Conservation (phyloP, 2,113 vertebrate species). For the Catharus minimus region DNA sequence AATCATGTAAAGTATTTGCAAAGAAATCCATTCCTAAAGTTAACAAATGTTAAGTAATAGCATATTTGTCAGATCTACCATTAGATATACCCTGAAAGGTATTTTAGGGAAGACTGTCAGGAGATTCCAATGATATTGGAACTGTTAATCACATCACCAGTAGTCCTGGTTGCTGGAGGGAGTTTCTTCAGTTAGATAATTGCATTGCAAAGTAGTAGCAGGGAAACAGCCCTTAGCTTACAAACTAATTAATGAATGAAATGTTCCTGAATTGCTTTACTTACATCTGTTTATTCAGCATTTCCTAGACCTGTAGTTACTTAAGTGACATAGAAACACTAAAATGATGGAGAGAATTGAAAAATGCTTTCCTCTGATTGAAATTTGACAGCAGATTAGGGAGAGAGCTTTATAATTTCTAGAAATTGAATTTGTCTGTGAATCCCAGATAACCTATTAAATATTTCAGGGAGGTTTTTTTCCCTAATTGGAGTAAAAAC, state of each 20-base stretch:
- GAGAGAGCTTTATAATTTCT: not conserved
- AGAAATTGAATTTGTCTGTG: not conserved
- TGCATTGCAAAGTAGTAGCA: not conserved
- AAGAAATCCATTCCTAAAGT: not conserved
- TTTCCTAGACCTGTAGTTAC: not conserved
- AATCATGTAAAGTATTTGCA: not conserved
- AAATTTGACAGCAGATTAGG: not conserved
- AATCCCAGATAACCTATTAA: not conserved
- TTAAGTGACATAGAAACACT: not conserved
- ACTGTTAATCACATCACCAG: not conserved
- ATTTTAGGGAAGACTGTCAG: not conserved
- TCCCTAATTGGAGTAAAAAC: not conserved
- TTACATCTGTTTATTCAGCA: not conserved
- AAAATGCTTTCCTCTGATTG: not conserved
- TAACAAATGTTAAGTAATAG: not conserved
- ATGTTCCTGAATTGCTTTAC: not conserved
- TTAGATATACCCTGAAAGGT: not conserved
- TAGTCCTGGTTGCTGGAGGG: not conserved
- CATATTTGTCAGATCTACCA: not conserved
- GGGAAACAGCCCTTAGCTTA: not conserved
- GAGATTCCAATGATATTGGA: not conserved
- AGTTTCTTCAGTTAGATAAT: conserved; percentile 35
- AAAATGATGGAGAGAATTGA: not conserved
- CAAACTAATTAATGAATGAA: conserved; percentile 11
- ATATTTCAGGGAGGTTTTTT: not conserved